Conservation (phyloP, 1,140 invertebrate genomes). For the Drosophila bifasciata region DNA sequence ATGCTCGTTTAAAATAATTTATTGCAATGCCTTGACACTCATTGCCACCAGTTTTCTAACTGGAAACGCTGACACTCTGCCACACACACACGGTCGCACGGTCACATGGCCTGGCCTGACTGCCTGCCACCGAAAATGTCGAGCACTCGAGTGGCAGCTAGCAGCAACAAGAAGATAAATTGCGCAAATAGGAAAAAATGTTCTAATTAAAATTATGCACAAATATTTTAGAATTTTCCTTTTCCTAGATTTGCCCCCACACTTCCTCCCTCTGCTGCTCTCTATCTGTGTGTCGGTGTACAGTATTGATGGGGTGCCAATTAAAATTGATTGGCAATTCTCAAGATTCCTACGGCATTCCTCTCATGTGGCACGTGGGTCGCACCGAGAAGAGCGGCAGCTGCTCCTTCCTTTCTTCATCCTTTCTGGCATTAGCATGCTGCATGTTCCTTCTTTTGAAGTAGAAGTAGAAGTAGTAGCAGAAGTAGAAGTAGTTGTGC, state of each 20-base stretch:
- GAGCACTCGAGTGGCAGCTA: not conserved
- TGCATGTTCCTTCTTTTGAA: slow-evolving; percentile 15
- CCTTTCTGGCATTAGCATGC: slow-evolving; percentile 61
- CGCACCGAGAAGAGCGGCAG: slow-evolving; percentile 31
- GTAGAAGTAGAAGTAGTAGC: too few relatives aligned
- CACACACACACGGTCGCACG: slow-evolving; percentile 21
- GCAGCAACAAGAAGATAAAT: slow-evolving; percentile 63
- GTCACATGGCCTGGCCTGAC: too few relatives aligned
- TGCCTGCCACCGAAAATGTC: too few relatives aligned
- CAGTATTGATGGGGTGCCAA: slow-evolving; percentile 83
- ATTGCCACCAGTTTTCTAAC: slow-evolving; percentile 74
- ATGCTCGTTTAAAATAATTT: slow-evolving; percentile 84
- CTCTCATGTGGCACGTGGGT: slow-evolving; percentile 64
- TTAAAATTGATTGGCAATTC: slow-evolving; percentile 83
- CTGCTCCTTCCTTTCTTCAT: slow-evolving; percentile 32
- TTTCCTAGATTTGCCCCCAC: too few relatives aligned
- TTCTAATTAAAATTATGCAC: slow-evolving; percentile 83
- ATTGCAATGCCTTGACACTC: slow-evolving; percentile 80
- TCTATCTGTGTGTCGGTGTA: not conserved
- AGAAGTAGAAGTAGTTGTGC: too few relatives aligned
- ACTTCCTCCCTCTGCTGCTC: slow-evolving; percentile 27
- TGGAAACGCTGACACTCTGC: slow-evolving; percentile 45
- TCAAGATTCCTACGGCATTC: slow-evolving; percentile 71
- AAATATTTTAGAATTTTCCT: slow-evolving; percentile 77
- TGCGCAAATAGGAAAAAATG: slow-evolving; percentile 82